A percentile compares a stretch with the other conserved stretches of the same genome.
These are phyloP conservation scores for Fringilla coelebs DNA, from an alignment of 2,797 vertebrate species.

Conservation along the genomic window DNA sequence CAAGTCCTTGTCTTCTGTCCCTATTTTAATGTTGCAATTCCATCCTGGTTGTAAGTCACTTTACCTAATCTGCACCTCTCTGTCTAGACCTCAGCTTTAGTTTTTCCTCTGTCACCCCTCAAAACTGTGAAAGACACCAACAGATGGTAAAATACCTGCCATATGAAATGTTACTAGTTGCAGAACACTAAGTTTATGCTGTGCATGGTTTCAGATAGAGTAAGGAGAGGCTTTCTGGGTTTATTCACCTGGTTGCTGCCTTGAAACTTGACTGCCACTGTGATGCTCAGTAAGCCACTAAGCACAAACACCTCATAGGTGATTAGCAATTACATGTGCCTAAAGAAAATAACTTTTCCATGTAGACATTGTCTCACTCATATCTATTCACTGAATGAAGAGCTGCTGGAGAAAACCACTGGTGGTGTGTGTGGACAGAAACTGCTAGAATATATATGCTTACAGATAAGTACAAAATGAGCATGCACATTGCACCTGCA, in stretches of 20 bases:
- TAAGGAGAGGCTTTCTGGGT: neutral
- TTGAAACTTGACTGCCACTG: neutral
- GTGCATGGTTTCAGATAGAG: neutral
- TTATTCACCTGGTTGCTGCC: neutral
- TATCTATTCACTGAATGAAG: neutral
- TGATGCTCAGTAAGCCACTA: neutral
- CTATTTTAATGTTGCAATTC: neutral
- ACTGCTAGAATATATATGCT: neutral
- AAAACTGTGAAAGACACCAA: neutral
- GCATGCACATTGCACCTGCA: neutral
- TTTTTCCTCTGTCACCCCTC: neutral
- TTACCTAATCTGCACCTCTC: neutral
- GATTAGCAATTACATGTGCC: neutral
- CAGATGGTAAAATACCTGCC: neutral
- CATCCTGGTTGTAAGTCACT: neutral
- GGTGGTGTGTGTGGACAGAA: neutral
- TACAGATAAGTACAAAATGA: neutral
- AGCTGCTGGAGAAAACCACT: neutral
- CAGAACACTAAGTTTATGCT: neutral
- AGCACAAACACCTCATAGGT: neutral
- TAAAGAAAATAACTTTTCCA: neutral
- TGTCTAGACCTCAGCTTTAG: neutral
- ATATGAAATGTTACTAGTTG: neutral
- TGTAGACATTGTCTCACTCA: neutral
- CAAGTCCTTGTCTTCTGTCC: neutral